A percentile compares a stretch with the other conserved stretches of the same genome.
These are phyloP conservation scores for Pseudochromis fuscus DNA, from an alignment of 2,797 vertebrate genomes.

Conservation along the genomic window DNA sequence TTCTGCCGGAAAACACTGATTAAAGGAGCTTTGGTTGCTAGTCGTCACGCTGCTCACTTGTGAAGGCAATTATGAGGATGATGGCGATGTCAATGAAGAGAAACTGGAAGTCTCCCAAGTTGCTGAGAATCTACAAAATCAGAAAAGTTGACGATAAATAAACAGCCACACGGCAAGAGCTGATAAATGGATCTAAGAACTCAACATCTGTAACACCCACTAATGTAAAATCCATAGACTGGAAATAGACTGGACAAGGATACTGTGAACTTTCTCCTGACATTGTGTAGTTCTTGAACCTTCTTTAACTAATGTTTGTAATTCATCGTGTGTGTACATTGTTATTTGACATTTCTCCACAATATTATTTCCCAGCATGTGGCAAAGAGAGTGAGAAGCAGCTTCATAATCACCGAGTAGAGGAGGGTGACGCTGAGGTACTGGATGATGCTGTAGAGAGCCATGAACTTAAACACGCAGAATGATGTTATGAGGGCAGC, in stretches of 20 bases:
- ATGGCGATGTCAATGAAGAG: conserved; percentile 97
- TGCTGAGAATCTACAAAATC: conserved; percentile 91
- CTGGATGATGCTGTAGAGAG: conserved; percentile 98
- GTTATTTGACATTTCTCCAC: not conserved
- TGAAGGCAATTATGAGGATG: conserved; percentile 95
- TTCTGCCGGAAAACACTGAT: not conserved
- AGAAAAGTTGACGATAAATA: not conserved
- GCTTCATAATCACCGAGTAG: conserved; percentile 90
- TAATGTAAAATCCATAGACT: too few relatives aligned
- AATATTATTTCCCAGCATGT: not conserved
- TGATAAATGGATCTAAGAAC: not conserved
- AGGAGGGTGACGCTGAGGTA: conserved; percentile 95
- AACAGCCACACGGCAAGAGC: not conserved
- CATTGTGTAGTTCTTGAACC: too few relatives aligned
- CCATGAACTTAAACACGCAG: conserved; percentile 99
- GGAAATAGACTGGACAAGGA: too few relatives aligned
- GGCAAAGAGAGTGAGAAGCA: not conserved
- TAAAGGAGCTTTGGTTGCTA: not conserved
- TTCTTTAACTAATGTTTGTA: not conserved
- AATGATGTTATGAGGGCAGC: conserved; percentile 98
- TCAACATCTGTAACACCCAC: not conserved
- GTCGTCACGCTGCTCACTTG: conserved; percentile 88
- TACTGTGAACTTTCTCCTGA: too few relatives aligned
- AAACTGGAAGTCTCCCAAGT: conserved; percentile 98
- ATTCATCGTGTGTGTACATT: not conserved